Evolutionary conservation across 2,113 vertebrate species (phyloP), one percentile per base, ranked within the genome.

Genomic region (Acrocephalus arundinaceus): DNA sequence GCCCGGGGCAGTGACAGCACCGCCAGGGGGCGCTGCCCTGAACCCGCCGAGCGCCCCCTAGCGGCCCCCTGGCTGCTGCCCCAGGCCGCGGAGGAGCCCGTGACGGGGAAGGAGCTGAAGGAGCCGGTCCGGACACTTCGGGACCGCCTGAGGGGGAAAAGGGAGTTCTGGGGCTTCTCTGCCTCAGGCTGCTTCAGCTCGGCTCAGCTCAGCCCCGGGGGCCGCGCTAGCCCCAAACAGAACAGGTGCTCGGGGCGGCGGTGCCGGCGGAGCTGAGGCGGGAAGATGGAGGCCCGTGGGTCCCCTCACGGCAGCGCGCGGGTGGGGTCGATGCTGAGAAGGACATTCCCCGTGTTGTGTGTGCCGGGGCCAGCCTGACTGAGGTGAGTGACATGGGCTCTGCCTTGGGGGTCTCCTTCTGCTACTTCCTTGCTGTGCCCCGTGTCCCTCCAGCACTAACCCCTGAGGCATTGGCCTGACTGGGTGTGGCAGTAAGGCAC

Each of bases 271-370:
- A 11, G 48, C 76, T 41, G 72, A 83, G 84, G 71, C 0, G 20
- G 33, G 67, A 74, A 62, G 33, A 5, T 30, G 85, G 51, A 9
- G 39, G 12, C 20, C 21, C 9, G 12, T 0, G 45, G 17, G 30
- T 8, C 12, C 15, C 24, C 52, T 58, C 2, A 7, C 30, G 61
- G 45, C 77, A 21, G 75, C 24, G 37, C 15, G n/a, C 20, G 3
- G 20, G 11, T 3, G 48, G 2, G 2, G 3, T 6, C 4, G 2
- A 10, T 19, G 27, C 73, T 12, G 24, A 62, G 25, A 3, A 39
- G 37, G 18, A n/a, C 0, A 1, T 24, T 52, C 16, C 4, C 13
- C 2, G 0, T 27, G 57, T 25, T 31, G 19, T 1, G 1, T 11
- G 58, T 2, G 13, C 39, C 48, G 7, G 25, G 41, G 17, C 49